These are phyloP conservation scores for Coregonus suidteri DNA, from an alignment of 2,797 vertebrate genomes.

Conservation along the genomic window DNA sequence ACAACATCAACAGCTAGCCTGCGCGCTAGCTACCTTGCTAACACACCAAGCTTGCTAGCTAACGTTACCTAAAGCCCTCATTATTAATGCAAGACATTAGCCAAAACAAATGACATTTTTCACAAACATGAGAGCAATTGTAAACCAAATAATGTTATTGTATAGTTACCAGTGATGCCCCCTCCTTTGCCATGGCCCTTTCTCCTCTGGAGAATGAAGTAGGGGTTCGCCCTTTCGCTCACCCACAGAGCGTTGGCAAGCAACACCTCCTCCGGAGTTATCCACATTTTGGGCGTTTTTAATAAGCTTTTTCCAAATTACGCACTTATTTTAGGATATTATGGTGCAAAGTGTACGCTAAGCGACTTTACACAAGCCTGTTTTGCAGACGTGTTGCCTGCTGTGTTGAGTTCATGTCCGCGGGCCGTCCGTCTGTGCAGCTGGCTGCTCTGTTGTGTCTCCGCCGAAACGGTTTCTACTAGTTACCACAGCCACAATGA, in stretches of 20 bases:
- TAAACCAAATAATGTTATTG: neutral
- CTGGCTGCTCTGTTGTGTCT: conserved; percentile 1
- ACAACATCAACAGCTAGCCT: neutral
- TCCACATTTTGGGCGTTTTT: conserved; percentile 80
- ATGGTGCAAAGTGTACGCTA: neutral
- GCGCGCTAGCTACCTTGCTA: neutral
- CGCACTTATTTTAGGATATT: neutral
- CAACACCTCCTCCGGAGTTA: conserved; percentile 91
- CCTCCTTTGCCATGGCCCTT: conserved; percentile 93
- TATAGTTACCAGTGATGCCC: conserved; percentile 84
- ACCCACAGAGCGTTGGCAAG: conserved; percentile 93
- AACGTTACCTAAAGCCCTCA: neutral
- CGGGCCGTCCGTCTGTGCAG: conserved; percentile 25
- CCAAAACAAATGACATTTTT: neutral
- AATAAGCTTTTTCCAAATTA: neutral
- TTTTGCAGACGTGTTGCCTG: conserved; percentile 27
- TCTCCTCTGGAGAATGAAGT: conserved; percentile 93
- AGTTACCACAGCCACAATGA: no score
- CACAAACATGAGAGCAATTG: neutral
- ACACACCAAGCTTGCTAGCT: neutral
- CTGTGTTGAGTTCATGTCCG: conserved; percentile 26
- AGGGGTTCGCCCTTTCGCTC: conserved; percentile 94
- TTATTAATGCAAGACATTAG: neutral
- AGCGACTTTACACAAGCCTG: conserved; percentile 1
- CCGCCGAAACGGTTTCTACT: neutral